Base-by-base conservation (phyloP, 1,140 invertebrate genomes). In the Diorhabda carinulata region DNA sequence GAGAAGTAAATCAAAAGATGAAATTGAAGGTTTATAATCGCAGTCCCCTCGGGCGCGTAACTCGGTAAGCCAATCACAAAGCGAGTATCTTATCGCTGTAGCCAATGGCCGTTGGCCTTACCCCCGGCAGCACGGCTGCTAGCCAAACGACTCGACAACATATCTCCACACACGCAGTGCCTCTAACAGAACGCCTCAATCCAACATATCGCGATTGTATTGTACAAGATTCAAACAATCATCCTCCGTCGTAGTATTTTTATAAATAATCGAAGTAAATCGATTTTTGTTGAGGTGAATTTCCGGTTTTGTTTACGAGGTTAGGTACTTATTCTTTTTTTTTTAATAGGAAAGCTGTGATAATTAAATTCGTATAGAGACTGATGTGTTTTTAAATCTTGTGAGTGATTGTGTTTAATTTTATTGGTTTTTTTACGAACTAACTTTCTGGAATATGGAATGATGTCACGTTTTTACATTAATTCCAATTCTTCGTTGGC, bases 391-490 rank as follows among this genome's bases (percentile, higher is more conserved):
- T 52, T 6, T 64, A 25, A 64, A 52, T 64, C n/a, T 47, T 10
- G 43, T 44, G 62, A 25, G 62, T 40, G 43, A n/a, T 25, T 64
- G 62, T 56, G 43, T 8, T 52, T 4, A 8, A 25, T 25, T 25
- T 25, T 25, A 25, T 25, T 25, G 25, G 25, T 3, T 52, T 4
- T 52, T 52, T 52, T 8, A 52, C 47, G 6, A 52, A 52, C 6
- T 52, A 52, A 52, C 52, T 62, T 67, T 70, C 63, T 71, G 68
- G 70, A 71, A 59, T 76, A 80, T 79, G 78, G 77, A 76, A 80
- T 79, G 79, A 80, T 80, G 79, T 80, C 79, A 70, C 73, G 79
- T 60, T 80, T 80, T 70, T 80, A 80, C 72, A 70, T 80, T 40
- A 80, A 80, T 70, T 78, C 79, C 9, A 80, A 80, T 66, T 76